Conservation (phyloP, 37 sponge, comb jelly and placozoan species). For the Cladorhizidae sp. region DNA sequence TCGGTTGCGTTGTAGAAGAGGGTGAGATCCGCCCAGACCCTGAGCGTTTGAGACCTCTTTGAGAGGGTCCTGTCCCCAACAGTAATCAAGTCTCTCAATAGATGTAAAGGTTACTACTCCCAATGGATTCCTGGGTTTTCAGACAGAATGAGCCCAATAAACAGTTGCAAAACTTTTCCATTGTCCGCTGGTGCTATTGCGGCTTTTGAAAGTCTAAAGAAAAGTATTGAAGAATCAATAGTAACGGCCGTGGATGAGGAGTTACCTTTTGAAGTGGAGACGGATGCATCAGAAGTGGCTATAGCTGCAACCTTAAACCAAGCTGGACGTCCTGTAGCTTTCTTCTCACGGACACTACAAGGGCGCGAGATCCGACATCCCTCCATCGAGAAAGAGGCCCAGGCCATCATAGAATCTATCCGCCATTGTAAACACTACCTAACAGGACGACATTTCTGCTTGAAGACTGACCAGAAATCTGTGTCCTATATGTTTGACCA, state of each 20-base stretch:
- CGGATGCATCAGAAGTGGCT: no score
- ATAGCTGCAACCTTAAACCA: slow-evolving; percentile 1
- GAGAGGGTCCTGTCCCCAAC: not conserved
- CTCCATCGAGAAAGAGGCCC: slow-evolving; percentile 15
- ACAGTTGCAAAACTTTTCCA: not conserved
- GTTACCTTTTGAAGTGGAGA: not conserved
- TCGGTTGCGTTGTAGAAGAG: not conserved
- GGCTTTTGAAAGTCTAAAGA: not conserved
- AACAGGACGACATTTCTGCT: not conserved
- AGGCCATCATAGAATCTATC: slow-evolving; percentile 4
- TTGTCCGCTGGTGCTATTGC: not conserved
- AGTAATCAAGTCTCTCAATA: not conserved
- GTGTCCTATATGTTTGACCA: slow-evolving; percentile 26
- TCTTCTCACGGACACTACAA: slow-evolving; percentile 9
- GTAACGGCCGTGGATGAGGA: not conserved
- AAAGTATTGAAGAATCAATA: not conserved
- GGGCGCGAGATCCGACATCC: slow-evolving; percentile 8
- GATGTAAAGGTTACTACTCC: not conserved
- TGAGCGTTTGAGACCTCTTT: not conserved
- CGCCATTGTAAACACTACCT: slow-evolving; percentile 11
- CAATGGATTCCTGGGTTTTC: not conserved
- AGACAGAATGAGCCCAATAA: not conserved
- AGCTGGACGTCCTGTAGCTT: slow-evolving; percentile 10
- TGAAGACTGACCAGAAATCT: not conserved
- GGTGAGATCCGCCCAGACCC: not conserved